phyloP scores from a whole-genome alignment of 2,113 vertebrate species.

The Bostrychus sinensis region DNA sequence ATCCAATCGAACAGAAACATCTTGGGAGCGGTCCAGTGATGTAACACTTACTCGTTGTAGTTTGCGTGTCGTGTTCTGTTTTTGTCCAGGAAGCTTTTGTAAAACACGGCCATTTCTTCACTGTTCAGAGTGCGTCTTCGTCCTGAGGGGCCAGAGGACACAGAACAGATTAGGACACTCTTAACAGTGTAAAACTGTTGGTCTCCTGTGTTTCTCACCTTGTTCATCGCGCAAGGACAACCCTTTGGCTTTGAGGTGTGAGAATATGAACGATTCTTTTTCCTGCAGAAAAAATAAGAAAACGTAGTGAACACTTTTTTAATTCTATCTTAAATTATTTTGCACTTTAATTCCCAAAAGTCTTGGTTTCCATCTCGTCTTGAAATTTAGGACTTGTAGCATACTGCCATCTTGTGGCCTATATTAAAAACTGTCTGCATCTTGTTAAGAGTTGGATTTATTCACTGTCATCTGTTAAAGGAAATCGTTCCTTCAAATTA shows the following conservation, averaged over 20 bases:
- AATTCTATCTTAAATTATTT: too few relatives aligned
- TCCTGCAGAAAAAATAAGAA: slow-evolving; percentile 77
- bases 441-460: too few relatives aligned
- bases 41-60: slow-evolving; percentile 90
- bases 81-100: slow-evolving; percentile 90
- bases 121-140: slow-evolving; percentile 80
- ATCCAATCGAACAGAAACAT: too few relatives aligned
- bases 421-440: too few relatives aligned
- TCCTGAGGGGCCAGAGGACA: slow-evolving; percentile 82
- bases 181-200: too few relatives aligned
- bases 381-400: too few relatives aligned
- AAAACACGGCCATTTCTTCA: slow-evolving; percentile 95
- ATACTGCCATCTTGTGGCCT: too few relatives aligned
- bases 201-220: slow-evolving; percentile 82
- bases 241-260: slow-evolving; percentile 83
- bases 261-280: slow-evolving; percentile 87
- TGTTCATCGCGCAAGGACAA: slow-evolving; percentile 78
- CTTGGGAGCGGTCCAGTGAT: background rate
- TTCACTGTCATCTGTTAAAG: too few relatives aligned
- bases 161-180: too few relatives aligned
- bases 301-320: background rate
- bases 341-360: too few relatives aligned
- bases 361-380: too few relatives aligned
- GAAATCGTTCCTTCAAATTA: too few relatives aligned
- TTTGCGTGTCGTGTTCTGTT: slow-evolving; percentile 85